Conservation (phyloP, 2,888 invertebrate genomes). For the Dolichopus griseipennis region DNA sequence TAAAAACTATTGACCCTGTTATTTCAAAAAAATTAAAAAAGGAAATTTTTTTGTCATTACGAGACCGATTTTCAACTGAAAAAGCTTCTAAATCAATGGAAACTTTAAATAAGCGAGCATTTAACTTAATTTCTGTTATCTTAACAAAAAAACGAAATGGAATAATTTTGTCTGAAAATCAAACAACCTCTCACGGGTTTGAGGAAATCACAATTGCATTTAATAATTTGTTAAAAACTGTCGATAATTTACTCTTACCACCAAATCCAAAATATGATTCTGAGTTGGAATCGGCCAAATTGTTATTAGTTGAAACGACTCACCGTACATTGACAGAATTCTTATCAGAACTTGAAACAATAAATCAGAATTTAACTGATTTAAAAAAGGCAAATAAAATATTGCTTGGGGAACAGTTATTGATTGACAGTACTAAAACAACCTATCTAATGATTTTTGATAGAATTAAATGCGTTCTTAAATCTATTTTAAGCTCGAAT, state of each 20-base stretch:
- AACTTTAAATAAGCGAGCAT: conserved; percentile 11
- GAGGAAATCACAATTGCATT: conserved; percentile 14
- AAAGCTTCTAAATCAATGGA: conserved; percentile 12
- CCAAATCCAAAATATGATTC: conserved; percentile 11
- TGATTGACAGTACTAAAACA: conserved; percentile 16
- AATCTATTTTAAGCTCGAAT: conserved; percentile 8
- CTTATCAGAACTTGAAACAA: conserved; percentile 9
- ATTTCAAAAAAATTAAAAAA: not conserved
- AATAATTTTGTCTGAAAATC: conserved; percentile 7
- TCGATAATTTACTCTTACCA: conserved; percentile 13
- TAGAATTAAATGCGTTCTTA: conserved; percentile 5
- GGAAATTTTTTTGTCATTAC: not conserved
- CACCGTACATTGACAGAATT: conserved; percentile 13
- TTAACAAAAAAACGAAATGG: conserved; percentile 13
- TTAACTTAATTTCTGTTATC: not conserved
- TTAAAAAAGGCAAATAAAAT: conserved; percentile 7
- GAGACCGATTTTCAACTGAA: not conserved
- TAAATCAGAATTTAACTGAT: not conserved
- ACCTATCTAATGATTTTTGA: conserved; percentile 15
- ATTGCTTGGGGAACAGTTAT: conserved; percentile 12
- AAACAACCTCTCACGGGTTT: conserved; percentile 12
- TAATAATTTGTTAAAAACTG: conserved; percentile 11
- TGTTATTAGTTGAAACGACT: conserved; percentile 15
- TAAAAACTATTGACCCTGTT: too few species aligned
- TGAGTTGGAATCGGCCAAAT: conserved; percentile 13